These are phyloP conservation scores for Actinernus sp. DNA, from an alignment of 92 coral and sea anemone species.

Conservation along the genomic window DNA sequence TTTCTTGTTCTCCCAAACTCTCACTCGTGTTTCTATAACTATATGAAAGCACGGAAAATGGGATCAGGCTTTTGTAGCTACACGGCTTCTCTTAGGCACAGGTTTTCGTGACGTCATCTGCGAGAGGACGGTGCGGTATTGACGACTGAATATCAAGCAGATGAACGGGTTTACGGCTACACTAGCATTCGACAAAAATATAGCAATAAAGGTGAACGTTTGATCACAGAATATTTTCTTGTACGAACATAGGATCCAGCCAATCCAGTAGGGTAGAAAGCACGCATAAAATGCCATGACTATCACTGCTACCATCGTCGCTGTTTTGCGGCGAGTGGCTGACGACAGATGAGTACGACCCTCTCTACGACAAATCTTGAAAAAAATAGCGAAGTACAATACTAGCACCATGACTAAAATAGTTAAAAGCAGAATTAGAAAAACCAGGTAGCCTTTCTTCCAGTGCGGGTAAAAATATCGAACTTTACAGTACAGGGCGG, in stretches of 20 bases:
- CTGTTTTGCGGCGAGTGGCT: constrained; percentile 20
- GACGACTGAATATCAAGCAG: constrained; percentile 34
- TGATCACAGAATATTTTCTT: constrained; percentile 37
- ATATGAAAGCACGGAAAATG: no score
- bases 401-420: constrained; percentile 69
- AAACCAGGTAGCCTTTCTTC: constrained; percentile 64
- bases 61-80: no score
- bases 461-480: constrained; percentile 54
- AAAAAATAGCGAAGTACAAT: constrained; percentile 63
- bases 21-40: no score
- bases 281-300: constrained; percentile 55
- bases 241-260: constrained; percentile 66
- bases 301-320: constrained; percentile 61
- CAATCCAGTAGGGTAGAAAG: constrained; percentile 68
- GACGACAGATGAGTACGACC: constrained; percentile 1
- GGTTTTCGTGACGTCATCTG: no score
- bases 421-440: constrained; percentile 57
- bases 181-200: constrained; percentile 60
- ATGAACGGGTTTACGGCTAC: constrained; percentile 72
- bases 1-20: no score
- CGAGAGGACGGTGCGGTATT: constrained; percentile 2
- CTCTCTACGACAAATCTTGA: constrained; percentile 33
- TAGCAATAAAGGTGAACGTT: constrained; percentile 41
- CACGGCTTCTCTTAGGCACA: no score
- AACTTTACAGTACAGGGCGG: constrained; percentile 36